Conservation (phyloP, 1,140 invertebrate genomes). For the Homalodisca vitripennis region DNA sequence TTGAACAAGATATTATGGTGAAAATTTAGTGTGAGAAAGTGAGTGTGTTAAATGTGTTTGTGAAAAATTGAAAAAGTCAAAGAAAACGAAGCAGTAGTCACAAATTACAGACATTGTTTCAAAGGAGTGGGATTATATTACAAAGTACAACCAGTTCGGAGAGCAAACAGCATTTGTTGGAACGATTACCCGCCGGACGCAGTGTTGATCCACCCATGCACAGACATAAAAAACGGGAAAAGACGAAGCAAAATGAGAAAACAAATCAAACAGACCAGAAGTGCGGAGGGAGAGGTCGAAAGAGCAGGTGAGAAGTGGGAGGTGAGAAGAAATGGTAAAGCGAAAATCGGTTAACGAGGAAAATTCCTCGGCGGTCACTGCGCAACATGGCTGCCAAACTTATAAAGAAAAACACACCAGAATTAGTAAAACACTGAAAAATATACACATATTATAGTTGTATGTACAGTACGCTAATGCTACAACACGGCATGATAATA, state of each 20-base stretch:
- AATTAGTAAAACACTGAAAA: slow-evolving; percentile 19
- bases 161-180: slow-evolving; percentile 30
- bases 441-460: slow-evolving; percentile 15
- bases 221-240: slow-evolving; percentile 36
- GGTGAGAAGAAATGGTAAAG: slow-evolving; percentile 23
- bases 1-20: no score
- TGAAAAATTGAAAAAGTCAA: no score
- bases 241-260: slow-evolving; percentile 35
- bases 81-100: no score
- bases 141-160: no score
- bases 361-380: slow-evolving; percentile 4
- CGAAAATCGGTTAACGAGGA: slow-evolving; percentile 1
- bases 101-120: no score
- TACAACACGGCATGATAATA: background rate
- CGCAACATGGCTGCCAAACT: background rate
- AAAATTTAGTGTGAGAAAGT: no score
- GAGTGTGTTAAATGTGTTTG: no score
- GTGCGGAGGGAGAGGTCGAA: slow-evolving; percentile 17
- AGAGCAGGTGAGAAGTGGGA: slow-evolving; percentile 16
- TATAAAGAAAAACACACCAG: slow-evolving; percentile 12
- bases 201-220: slow-evolving; percentile 29
- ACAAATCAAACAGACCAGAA: slow-evolving; percentile 25
- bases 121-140: no score
- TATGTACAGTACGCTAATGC: slow-evolving; percentile 11
- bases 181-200: slow-evolving; percentile 16